A percentile compares a stretch with the other conserved stretches of the same genome.
Conservation (phyloP, 1,140 invertebrate species). For the Sogatella furcifera region DNA sequence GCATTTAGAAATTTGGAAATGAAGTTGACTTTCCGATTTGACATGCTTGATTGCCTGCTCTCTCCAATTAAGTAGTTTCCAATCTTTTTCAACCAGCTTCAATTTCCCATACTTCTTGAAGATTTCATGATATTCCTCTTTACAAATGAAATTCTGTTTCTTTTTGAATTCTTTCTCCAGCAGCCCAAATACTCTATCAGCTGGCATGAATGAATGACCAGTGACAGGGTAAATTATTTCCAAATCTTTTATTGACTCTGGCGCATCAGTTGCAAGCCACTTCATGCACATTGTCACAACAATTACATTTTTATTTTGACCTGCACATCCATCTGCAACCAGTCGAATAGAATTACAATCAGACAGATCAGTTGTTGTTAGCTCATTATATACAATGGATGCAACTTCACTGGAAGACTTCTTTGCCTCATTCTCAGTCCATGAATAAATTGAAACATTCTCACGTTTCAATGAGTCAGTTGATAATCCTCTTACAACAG, state of each 20-base stretch:
- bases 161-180: conserved; percentile 24
- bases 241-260: neutral
- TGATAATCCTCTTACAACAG: conserved; percentile 26
- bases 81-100: too few species aligned
- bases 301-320: conserved; percentile 28
- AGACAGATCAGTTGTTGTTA: conserved; percentile 19
- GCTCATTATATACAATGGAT: conserved; percentile 24
- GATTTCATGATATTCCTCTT: conserved; percentile 9
- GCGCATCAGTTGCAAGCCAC: conserved; percentile 4
- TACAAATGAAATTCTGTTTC: conserved; percentile 16
- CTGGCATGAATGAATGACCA: conserved; percentile 27
- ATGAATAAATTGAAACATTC: conserved; percentile 26
- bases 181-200: conserved; percentile 26
- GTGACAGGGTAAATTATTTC: conserved; percentile 19
- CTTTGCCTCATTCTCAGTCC: conserved; percentile 25
- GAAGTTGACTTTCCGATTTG: too few species aligned
- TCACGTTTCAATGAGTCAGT: conserved; percentile 20
- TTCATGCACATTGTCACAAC: neutral
- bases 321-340: conserved; percentile 25
- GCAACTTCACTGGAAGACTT: conserved; percentile 29
- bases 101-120: neutral
- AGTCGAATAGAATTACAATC: conserved; percentile 17
- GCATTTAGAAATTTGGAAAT: too few species aligned
- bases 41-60: too few species aligned
- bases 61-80: too few species aligned